phyloP scores from a whole-genome alignment of 2,888 invertebrate species.

The Marronus borbonicus region DNA sequence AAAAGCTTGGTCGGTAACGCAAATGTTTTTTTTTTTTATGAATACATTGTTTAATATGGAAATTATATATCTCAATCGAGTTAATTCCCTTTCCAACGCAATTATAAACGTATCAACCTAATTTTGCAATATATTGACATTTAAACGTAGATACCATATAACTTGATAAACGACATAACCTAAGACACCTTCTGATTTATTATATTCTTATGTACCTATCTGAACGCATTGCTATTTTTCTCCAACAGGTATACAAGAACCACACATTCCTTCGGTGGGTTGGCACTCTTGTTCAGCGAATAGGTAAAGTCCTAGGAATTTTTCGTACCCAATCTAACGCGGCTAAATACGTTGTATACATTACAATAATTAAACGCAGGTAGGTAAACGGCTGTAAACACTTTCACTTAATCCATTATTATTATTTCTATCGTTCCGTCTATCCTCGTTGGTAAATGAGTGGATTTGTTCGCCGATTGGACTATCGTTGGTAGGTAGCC shows the following conservation, averaged over 20 bases:
- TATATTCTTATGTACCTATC: slow-evolving; percentile 17
- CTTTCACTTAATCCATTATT: slow-evolving; percentile 33
- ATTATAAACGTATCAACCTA: slow-evolving; percentile 35
- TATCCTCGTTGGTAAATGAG: slow-evolving; percentile 12
- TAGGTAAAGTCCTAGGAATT: slow-evolving; percentile 17
- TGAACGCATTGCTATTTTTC: slow-evolving; percentile 15
- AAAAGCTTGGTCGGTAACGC: no score
- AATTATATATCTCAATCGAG: slow-evolving; percentile 11
- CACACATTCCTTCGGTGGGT: slow-evolving; percentile 37
- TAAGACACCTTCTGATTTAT: slow-evolving; percentile 34
- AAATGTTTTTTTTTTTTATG: no score
- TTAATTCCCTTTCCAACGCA: slow-evolving; percentile 10
- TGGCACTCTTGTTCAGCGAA: slow-evolving; percentile 27
- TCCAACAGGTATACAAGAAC: slow-evolving; percentile 30
- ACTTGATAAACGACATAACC: slow-evolving; percentile 36
- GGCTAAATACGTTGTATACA: slow-evolving; percentile 14
- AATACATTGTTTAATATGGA: not conserved
- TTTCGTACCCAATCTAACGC: slow-evolving; percentile 16
- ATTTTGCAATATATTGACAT: slow-evolving; percentile 43
- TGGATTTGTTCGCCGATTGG: slow-evolving; percentile 22
- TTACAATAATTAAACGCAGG: slow-evolving; percentile 31
- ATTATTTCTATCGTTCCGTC: slow-evolving; percentile 19
- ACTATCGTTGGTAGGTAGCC: slow-evolving; percentile 40
- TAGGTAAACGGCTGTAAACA: slow-evolving; percentile 25
- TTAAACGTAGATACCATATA: slow-evolving; percentile 33